Base-by-base conservation (phyloP, 2,888 invertebrate genomes). In the Noctua janthe region DNA sequence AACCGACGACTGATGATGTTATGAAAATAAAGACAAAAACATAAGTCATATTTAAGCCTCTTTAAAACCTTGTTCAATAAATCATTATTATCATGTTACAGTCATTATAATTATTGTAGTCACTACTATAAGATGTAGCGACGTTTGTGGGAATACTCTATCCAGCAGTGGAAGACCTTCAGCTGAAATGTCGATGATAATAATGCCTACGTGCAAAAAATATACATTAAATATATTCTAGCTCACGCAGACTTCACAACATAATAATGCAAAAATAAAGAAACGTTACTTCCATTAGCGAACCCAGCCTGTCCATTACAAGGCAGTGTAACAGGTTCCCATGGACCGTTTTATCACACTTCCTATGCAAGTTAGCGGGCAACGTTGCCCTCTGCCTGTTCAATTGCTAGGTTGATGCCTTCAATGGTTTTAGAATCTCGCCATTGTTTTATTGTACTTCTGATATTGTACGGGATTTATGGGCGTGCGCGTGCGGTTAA, bases 301-400 rank as follows among this genome's bases (percentile, higher is more conserved):
- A 56, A 56, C 39, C 17, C 15, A 62, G 17, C 17, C 43, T 51
- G 62, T 35, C 64, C 84, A 82, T 87, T 88, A 85, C 85, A 78
- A 51, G 66, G 76, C 86, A 80, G 90, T 93, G 92, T 92, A 84
- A 90, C 71, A 71, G 81, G 72, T 83, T 83, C 85, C 86, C 89
- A 73, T 76, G 76, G 86, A 93, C 92, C 91, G 91, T 93, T 94
- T 94, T 94, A 94, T 93, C 92, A 92, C 93, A 92, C 94, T 93
- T 93, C 93, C 93, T 93, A 90, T 90, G 88, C 90, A 88, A 89
- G 89, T 88, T 89, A 78, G 87, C 81, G 83, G 82, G 83, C 84
- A 83, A 71, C 82, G 84, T 73, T 92, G 88, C 89, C 86, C 81
- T 78, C 84, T 84, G 84, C 83, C 67, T 89, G 86, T 84, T 86